A percentile compares a stretch with the other conserved stretches of the same genome.
phyloP scores from a whole-genome alignment of 2,888 invertebrate species.

The Folsomia manolachei region DNA sequence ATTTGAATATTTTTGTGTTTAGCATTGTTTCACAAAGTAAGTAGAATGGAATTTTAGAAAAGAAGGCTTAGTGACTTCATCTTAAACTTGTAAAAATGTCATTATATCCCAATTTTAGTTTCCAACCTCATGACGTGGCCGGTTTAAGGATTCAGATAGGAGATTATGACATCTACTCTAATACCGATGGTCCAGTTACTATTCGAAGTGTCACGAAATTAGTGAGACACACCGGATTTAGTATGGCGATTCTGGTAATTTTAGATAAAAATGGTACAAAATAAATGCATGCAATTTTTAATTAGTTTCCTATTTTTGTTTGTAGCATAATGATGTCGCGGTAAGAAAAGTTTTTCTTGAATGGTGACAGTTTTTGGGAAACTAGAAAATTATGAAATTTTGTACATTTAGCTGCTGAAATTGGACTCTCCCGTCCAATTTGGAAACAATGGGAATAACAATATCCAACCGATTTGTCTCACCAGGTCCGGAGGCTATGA shows the following conservation, averaged over 20 bases:
- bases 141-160: slow-evolving; percentile 75
- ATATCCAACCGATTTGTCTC: slow-evolving; percentile 39
- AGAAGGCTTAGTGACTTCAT: no score
- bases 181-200: slow-evolving; percentile 70
- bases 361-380: background rate
- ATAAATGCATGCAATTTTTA: background rate
- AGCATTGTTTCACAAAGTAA: slow-evolving; percentile 51
- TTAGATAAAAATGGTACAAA: no score
- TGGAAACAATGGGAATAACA: slow-evolving; percentile 34
- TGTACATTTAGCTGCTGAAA: slow-evolving; percentile 35
- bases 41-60: no score
- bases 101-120: slow-evolving; percentile 59
- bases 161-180: slow-evolving; percentile 76
- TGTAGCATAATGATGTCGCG: slow-evolving; percentile 42
- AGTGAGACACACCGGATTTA: slow-evolving; percentile 59
- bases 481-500: slow-evolving; percentile 25
- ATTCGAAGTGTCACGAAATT: slow-evolving; percentile 77
- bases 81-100: slow-evolving; percentile 64
- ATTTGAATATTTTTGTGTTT: slow-evolving; percentile 12
- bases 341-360: slow-evolving; percentile 14
- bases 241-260: slow-evolving; percentile 39
- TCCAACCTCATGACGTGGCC: slow-evolving; percentile 86
- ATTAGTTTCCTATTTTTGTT: slow-evolving; percentile 4
- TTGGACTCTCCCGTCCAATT: slow-evolving; percentile 41
- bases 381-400: background rate